These are phyloP conservation scores for Taphrorychus bicolor DNA, from an alignment of 2,888 invertebrate genomes.

Conservation along the genomic window DNA sequence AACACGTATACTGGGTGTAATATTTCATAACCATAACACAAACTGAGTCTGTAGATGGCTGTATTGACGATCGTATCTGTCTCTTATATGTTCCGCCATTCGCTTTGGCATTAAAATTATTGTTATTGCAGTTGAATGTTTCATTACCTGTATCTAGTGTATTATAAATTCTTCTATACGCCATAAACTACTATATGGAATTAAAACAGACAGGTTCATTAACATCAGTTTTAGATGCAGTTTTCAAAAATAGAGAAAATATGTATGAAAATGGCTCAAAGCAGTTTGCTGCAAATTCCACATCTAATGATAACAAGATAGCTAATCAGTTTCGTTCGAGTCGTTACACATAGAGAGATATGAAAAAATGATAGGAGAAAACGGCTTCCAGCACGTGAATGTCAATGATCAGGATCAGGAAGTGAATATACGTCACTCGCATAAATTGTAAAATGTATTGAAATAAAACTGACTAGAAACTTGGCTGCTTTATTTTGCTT, in stretches of 20 bases:
- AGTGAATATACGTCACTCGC: not conserved
- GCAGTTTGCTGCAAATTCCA: not conserved
- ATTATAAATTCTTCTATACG: no score
- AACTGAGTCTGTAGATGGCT: not conserved
- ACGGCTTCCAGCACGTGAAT: constrained; percentile 5
- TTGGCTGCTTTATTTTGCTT: constrained; percentile 1
- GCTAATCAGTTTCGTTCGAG: not conserved
- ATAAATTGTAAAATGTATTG: not conserved
- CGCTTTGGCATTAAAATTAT: no score
- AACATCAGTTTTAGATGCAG: no score
- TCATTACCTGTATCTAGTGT: no score
- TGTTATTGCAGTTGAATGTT: no score
- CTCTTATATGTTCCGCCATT: not conserved
- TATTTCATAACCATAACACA: not conserved
- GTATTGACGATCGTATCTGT: not conserved
- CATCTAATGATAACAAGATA: not conserved
- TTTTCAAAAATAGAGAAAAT: not conserved
- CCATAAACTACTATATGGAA: no score
- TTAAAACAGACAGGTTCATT: no score
- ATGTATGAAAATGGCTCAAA: not conserved
- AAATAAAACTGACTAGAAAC: not conserved
- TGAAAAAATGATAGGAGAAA: constrained; percentile 4
- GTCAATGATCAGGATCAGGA: constrained; percentile 4
- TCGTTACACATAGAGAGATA: not conserved
- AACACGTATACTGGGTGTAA: not conserved